These are phyloP conservation scores for Zootermopsis nevadensis DNA, from an alignment of 2,888 invertebrate species.

Conservation along the genomic window DNA sequence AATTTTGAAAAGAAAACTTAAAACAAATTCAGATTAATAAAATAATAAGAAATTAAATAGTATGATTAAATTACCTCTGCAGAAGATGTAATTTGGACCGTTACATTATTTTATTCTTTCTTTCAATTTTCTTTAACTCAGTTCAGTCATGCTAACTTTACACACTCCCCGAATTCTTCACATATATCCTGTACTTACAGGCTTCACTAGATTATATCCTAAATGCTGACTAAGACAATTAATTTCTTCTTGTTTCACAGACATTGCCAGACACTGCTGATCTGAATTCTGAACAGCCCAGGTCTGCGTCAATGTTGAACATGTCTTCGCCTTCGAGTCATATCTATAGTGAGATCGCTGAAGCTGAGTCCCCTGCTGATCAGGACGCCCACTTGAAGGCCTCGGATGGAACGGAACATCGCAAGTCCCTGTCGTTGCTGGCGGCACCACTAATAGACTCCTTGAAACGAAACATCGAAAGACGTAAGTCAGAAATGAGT, in stretches of 20 bases:
- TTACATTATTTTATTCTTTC: too few relatives aligned
- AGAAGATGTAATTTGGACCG: too few relatives aligned
- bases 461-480: slow-evolving; percentile 12
- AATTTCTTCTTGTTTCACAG: neutral
- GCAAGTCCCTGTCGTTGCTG: neutral
- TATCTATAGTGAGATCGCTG: neutral
- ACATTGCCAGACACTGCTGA: neutral
- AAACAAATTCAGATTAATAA: too few relatives aligned
- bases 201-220: too few relatives aligned
- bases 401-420: neutral
- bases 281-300: neutral
- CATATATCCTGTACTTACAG: too few relatives aligned
- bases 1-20: too few relatives aligned
- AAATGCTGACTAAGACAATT: too few relatives aligned
- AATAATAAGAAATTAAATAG: too few relatives aligned
- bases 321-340: slow-evolving; percentile 10
- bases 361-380: neutral
- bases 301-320: slow-evolving; percentile 30
- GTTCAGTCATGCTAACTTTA: too few relatives aligned
- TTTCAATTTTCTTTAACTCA: too few relatives aligned
- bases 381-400: neutral
- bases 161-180: too few relatives aligned
- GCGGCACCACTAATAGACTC: slow-evolving; percentile 28
- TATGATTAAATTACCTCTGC: too few relatives aligned
- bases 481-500: slow-evolving; percentile 37